Base-by-base conservation (phyloP, 2,797 vertebrate genomes). In the Spinus pinus region DNA sequence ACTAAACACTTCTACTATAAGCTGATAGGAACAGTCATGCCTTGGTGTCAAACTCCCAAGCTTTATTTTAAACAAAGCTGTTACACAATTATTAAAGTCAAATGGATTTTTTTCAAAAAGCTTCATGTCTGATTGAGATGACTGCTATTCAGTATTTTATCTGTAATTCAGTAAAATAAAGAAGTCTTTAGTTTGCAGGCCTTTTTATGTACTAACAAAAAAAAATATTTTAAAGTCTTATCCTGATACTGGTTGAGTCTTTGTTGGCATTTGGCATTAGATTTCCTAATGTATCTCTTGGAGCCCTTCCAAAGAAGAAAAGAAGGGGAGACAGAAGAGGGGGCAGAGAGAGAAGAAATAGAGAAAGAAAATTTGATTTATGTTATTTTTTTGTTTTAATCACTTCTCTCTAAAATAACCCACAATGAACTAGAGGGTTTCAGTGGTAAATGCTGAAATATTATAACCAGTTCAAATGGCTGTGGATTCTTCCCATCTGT, bases 401-500 rank as follows among this genome's bases (percentile, higher is more conserved):
- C 33, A 61, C 39, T 79, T 72, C 28, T 84, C 15, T 96, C 50
- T 96, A 72, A 96, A 95, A 93, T 79, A 88, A 57, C 28, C 82
- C 1, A 30, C 14, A 90, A 51, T 66, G 57, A 86, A 50, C 77
- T 65, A 67, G 83, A 90, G 69, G 50, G 35, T 44, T 94, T 92
- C 71, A 62, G 65, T 56, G n/a, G 71, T 54, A 92, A 93, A 96
- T 51, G 66, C 49, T 96, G 94, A 95, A 96, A 94, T 95, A 88
- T 78, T 95, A 87, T 94, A 95, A 97, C 86, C 83, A 96, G 86
- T 91, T 90, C 71, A 93, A 84, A 81, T 90, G 80, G 81, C 78
- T 93, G 84, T 60, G 81, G 75, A 95, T 77, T 86, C 81, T 79
- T 93, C 90, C 93, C 86, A 97, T 96, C 94, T 96, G 93, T 95